Percentiles rank a stretch among this genome's conserved stretches.
phyloP scores from a whole-genome alignment of 2,888 invertebrate species.

The Heliconius cydno region DNA sequence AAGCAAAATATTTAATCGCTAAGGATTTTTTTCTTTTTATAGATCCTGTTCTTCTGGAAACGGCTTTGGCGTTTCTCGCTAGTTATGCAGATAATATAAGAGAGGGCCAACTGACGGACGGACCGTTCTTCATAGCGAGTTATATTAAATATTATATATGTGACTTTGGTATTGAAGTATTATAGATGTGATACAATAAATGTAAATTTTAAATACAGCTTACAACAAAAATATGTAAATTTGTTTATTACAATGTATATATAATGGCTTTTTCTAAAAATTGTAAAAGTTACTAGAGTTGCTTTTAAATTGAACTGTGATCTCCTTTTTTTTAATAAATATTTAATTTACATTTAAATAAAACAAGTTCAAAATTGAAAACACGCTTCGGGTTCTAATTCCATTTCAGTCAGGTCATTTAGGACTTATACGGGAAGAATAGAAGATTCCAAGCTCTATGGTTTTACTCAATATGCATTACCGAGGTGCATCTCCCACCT shows the following conservation, averaged over 20 bases:
- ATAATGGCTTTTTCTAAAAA: background rate
- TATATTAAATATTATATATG: slow-evolving; percentile 6
- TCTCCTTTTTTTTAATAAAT: no score
- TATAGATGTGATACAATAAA: background rate
- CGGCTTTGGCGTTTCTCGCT: slow-evolving; percentile 1
- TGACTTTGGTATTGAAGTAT: background rate
- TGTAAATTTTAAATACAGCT: background rate
- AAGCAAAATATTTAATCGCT: background rate
- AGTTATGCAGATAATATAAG: background rate
- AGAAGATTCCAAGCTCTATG: no score
- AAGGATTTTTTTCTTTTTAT: background rate
- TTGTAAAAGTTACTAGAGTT: background rate
- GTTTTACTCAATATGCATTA: no score
- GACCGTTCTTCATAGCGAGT: slow-evolving; percentile 7
- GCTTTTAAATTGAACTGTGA: no score
- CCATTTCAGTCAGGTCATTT: no score
- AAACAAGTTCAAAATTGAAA: no score
- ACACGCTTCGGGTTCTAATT: no score
- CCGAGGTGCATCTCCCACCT: no score
- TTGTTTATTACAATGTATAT: background rate
- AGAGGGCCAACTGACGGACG: background rate
- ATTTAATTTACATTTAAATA: no score
- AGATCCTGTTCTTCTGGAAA: slow-evolving; percentile 14
- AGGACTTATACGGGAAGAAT: no score
- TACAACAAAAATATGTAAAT: background rate